Percentiles rank a stretch among this genome's conserved stretches.
These are phyloP conservation scores for Rambutsinella grinnellia DNA, from an alignment of 2,888 invertebrate genomes.

Conservation along the genomic window DNA sequence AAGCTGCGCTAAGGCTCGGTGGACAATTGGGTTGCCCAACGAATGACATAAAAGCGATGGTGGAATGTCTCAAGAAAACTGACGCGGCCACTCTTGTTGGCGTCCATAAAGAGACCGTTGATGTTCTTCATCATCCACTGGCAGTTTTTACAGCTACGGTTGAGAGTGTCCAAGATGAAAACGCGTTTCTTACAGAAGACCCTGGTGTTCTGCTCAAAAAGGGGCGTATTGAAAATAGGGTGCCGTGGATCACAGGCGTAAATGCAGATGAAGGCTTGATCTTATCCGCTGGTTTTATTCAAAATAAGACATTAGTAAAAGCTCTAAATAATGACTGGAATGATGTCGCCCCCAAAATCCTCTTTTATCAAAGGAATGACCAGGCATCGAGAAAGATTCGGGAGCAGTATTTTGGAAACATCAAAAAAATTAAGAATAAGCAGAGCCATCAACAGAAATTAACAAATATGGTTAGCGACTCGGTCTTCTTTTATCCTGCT, in stretches of 20 bases:
- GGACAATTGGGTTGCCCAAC: constrained; percentile 52
- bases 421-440: constrained; percentile 28
- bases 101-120: constrained; percentile 34
- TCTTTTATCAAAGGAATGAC: constrained; percentile 48
- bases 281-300: constrained; percentile 47
- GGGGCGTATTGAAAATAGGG: constrained; percentile 56
- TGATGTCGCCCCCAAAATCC: constrained; percentile 36
- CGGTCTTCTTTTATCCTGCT: constrained; percentile 46
- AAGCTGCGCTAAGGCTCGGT: constrained; percentile 48
- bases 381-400: constrained; percentile 30
- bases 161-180: constrained; percentile 59
- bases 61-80: constrained; percentile 50
- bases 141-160: constrained; percentile 54
- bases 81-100: constrained; percentile 31
- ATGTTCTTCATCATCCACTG: constrained; percentile 35
- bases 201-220: constrained; percentile 51
- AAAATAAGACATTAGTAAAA: constrained; percentile 46
- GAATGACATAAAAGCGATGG: constrained; percentile 42
- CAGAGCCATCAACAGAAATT: constrained; percentile 29
- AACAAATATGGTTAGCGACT: constrained; percentile 52
- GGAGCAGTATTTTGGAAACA: constrained; percentile 51
- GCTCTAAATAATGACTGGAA: constrained; percentile 44
- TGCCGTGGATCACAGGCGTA: constrained; percentile 60
- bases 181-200: constrained; percentile 59
- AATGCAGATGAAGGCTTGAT: constrained; percentile 61